phyloP scores from a whole-genome alignment of 2,888 invertebrate genomes.

The Odontocerum albicorne region DNA sequence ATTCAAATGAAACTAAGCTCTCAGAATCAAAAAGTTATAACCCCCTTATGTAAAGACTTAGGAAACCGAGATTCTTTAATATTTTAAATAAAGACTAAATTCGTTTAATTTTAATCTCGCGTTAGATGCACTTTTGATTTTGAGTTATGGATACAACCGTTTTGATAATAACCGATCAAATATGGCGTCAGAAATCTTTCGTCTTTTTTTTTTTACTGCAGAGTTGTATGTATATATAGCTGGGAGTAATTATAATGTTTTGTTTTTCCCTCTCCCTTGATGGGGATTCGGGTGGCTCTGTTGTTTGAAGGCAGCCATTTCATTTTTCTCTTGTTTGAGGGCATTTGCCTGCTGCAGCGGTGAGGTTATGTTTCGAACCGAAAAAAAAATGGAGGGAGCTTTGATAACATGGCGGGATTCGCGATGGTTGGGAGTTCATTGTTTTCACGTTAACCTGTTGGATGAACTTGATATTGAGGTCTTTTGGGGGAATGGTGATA shows the following conservation, averaged over 20 bases:
- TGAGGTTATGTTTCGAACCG: background rate
- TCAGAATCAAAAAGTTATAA: constrained; percentile 16
- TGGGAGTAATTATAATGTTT: constrained; percentile 27
- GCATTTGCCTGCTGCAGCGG: background rate
- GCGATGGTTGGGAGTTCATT: constrained; percentile 4
- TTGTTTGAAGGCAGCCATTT: constrained; percentile 25
- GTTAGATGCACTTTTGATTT: background rate
- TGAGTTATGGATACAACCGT: constrained; percentile 5
- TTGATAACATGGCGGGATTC: constrained; percentile 1
- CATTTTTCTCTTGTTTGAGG: constrained; percentile 11
- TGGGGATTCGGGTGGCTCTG: background rate
- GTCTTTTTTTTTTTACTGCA: no score
- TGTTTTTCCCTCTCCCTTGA: constrained; percentile 20
- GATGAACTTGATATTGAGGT: background rate
- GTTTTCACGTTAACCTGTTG: constrained; percentile 10
- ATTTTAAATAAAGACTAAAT: constrained; percentile 1
- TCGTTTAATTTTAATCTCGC: background rate
- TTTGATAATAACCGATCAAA: constrained; percentile 15
- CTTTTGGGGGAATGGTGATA: constrained; percentile 3
- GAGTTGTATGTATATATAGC: no score
- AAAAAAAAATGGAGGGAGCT: background rate
- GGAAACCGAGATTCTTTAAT: background rate
- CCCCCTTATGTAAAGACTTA: no score
- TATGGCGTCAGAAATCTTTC: constrained; percentile 12
- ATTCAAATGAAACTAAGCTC: constrained; percentile 15